Conservation (phyloP, 1,140 invertebrate species). For the Cotesia vestalis region DNA sequence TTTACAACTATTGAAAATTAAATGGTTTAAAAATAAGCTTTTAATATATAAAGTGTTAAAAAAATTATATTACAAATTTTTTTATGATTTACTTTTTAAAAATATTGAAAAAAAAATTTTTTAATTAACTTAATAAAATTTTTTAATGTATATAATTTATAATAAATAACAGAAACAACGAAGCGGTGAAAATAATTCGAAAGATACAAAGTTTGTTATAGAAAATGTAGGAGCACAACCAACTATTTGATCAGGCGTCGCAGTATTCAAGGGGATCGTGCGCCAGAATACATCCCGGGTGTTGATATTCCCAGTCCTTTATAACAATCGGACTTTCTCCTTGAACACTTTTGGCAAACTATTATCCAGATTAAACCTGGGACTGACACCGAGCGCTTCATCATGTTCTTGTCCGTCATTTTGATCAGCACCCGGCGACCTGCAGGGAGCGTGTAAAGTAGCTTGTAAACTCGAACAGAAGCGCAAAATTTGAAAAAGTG, state of each 20-base stretch:
- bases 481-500: neutral
- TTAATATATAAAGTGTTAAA: too few species aligned
- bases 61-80: too few species aligned
- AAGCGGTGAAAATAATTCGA: neutral
- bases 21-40: too few species aligned
- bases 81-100: too few species aligned
- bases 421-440: neutral
- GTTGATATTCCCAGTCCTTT: constrained; percentile 61
- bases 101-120: neutral
- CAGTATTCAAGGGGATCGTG: constrained; percentile 45
- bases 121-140: neutral
- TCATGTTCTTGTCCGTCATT: neutral
- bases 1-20: too few species aligned
- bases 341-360: constrained; percentile 21
- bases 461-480: too few species aligned
- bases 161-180: too few species aligned
- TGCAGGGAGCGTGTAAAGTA: neutral
- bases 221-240: constrained; percentile 42
- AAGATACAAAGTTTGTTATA: constrained; percentile 37
- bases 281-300: constrained; percentile 56
- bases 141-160: too few species aligned
- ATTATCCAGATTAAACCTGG: constrained; percentile 28
- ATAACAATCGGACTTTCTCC: constrained; percentile 15
- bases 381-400: neutral
- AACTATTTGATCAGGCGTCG: constrained; percentile 60